These are phyloP conservation scores for Perca schrenkii DNA, from an alignment of 2,113 vertebrate species.

Conservation along the genomic window DNA sequence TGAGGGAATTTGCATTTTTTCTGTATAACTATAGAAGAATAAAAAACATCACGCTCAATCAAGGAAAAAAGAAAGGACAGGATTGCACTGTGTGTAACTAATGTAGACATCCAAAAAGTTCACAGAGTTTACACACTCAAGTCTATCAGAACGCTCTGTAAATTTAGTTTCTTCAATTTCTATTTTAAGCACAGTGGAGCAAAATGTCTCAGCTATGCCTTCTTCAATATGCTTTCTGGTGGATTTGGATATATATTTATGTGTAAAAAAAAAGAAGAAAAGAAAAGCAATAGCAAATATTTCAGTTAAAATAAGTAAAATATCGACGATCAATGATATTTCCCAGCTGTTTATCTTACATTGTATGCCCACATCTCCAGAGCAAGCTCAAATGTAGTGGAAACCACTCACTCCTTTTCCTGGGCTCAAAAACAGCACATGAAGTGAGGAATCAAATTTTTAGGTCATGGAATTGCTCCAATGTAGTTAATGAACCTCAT, in stretches of 20 bases:
- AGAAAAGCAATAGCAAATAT: no score
- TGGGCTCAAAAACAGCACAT: constrained; percentile 32
- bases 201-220: neutral
- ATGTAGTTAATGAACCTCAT: constrained; percentile 14
- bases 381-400: neutral
- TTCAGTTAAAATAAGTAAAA: neutral
- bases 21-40: neutral
- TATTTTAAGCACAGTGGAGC: neutral
- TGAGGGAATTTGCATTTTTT: constrained; percentile 6
- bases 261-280: no score
- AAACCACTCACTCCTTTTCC: neutral
- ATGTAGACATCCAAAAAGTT: neutral
- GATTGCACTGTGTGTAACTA: neutral
- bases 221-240: neutral
- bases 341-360: constrained; percentile 18
- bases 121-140: constrained; percentile 15
- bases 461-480: constrained; percentile 22
- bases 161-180: neutral
- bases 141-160: neutral
- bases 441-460: constrained; percentile 11
- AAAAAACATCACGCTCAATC: neutral
- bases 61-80: neutral
- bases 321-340: no score
- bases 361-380: neutral
- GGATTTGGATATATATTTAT: neutral